These are phyloP conservation scores for Bubo blakistoni DNA, from an alignment of 2,113 vertebrate species.

Conservation along the genomic window DNA sequence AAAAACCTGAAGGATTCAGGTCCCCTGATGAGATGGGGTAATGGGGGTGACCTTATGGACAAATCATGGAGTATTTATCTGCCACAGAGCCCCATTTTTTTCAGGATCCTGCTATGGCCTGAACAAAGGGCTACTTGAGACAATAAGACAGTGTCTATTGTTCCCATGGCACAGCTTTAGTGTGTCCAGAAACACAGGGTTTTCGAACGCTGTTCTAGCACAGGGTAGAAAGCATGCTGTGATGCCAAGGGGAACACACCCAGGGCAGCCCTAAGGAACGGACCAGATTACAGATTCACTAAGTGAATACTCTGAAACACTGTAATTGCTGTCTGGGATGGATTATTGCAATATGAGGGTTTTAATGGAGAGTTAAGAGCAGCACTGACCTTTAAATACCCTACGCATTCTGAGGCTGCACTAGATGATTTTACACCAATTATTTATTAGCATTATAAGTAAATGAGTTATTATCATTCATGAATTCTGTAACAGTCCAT, in stretches of 20 bases:
- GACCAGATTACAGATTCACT: background rate
- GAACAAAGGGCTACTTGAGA: background rate
- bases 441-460: constrained; percentile 75
- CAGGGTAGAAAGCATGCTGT: background rate
- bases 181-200: background rate
- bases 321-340: constrained; percentile 43
- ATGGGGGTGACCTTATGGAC: background rate
- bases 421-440: constrained; percentile 68
- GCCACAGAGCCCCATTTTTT: background rate
- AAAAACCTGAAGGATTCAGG: background rate
- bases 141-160: background rate
- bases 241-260: background rate
- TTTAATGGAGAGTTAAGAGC: constrained; percentile 61
- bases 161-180: background rate
- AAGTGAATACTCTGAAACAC: constrained; percentile 11
- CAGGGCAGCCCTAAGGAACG: background rate
- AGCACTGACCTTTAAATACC: constrained; percentile 67
- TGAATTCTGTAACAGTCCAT: constrained; percentile 71
- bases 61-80: background rate
- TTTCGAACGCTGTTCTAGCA: background rate
- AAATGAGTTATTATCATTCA: constrained; percentile 78
- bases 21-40: background rate
- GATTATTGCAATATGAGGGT: constrained; percentile 32
- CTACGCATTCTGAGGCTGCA: constrained; percentile 49
- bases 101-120: background rate